Conservation (phyloP, 2,888 invertebrate species). For the Clepsis dumicolana region DNA sequence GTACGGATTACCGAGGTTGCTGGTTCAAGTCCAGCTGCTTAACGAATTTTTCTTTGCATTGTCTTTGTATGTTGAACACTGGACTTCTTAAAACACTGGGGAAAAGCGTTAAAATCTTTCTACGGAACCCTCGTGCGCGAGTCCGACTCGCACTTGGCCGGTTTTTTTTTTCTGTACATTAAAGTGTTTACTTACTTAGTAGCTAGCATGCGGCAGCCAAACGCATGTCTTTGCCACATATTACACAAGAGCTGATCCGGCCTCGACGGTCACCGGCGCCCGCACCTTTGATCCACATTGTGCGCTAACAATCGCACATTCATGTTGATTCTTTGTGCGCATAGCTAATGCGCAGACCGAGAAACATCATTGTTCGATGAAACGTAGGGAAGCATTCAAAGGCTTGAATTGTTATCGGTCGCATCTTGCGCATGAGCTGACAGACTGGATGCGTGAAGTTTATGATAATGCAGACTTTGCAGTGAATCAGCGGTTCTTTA, state of each 20-base stretch:
- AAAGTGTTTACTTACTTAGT: too few species aligned
- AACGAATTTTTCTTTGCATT: too few species aligned
- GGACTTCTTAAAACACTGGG: too few species aligned
- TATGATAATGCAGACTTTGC: neutral
- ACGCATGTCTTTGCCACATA: neutral
- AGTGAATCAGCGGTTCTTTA: neutral
- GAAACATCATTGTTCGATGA: conserved; percentile 17
- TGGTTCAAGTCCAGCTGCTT: too few species aligned
- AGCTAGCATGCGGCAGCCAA: too few species aligned
- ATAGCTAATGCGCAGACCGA: conserved; percentile 26
- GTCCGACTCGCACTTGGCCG: too few species aligned
- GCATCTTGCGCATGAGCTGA: neutral
- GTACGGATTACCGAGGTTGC: too few species aligned
- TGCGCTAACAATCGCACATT: conserved; percentile 21
- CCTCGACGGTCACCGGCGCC: neutral
- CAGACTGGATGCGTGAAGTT: neutral
- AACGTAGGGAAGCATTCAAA: conserved; percentile 1
- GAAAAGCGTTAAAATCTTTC: too few species aligned
- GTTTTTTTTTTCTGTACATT: too few species aligned
- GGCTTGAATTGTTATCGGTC: neutral
- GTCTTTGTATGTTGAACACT: too few species aligned
- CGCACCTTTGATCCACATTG: conserved; percentile 30
- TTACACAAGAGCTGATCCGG: conserved; percentile 5
- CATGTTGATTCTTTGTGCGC: conserved; percentile 11
- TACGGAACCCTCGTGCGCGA: too few species aligned